Conservation (phyloP, 2,888 invertebrate genomes). For the Liopterus haemorrhoidalis region DNA sequence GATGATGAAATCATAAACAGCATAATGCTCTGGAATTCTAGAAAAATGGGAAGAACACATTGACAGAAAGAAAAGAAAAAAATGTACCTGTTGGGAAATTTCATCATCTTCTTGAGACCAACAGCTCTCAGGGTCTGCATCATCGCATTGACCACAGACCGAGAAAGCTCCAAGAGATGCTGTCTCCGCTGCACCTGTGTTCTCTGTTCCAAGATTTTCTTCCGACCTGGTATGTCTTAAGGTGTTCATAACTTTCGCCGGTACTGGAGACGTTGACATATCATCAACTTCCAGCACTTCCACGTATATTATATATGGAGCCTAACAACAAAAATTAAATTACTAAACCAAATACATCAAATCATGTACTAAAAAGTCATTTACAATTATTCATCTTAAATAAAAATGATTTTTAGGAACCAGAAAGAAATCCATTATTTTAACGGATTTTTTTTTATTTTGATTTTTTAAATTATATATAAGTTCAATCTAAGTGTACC, state of each 20-base stretch:
- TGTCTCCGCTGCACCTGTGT: constrained; percentile 41
- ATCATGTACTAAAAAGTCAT: neutral
- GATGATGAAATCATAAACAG: neutral
- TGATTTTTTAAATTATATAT: no score
- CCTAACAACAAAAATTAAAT: constrained; percentile 48
- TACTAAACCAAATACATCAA: neutral
- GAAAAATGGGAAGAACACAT: neutral
- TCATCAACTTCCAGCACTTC: constrained; percentile 89
- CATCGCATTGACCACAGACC: constrained; percentile 53
- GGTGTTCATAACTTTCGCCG: constrained; percentile 80
- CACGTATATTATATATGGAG: constrained; percentile 96
- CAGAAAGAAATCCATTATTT: neutral
- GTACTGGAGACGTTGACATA: constrained; percentile 76
- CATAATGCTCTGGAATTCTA: constrained; percentile 1
- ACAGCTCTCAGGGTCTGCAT: constrained; percentile 63
- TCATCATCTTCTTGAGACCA: constrained; percentile 98
- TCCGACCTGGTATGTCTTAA: constrained; percentile 90
- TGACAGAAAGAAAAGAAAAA: neutral
- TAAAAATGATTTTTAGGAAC: neutral
- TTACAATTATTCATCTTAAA: neutral
- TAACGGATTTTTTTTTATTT: no score
- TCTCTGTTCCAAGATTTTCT: constrained; percentile 63
- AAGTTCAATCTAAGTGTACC: no score
- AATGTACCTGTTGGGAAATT: constrained; percentile 65
- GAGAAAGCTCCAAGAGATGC: constrained; percentile 46